Conservation (phyloP, 2,797 vertebrate genomes). For the Holocentrus rufus region DNA sequence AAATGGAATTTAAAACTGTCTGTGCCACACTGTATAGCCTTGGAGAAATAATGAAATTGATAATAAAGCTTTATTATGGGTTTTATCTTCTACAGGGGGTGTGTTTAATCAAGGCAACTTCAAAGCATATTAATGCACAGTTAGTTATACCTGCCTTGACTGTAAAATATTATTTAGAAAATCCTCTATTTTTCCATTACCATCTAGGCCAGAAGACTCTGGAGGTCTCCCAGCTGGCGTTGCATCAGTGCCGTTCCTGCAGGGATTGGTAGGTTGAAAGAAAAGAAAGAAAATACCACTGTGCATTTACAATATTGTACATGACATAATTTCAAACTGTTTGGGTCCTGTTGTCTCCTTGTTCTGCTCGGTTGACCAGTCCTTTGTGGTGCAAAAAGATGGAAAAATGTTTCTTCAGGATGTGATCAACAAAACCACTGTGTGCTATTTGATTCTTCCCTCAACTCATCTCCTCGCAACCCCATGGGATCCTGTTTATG, state of each 20-base stretch:
- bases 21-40: neutral
- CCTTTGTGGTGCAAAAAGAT: constrained; percentile 69
- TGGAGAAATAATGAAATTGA: too few species aligned
- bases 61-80: too few species aligned
- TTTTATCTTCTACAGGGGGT: neutral
- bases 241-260: constrained; percentile 62
- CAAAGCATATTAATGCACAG: neutral
- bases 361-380: constrained; percentile 49
- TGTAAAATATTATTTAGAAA: neutral
- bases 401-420: constrained; percentile 71
- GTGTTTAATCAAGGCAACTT: neutral
- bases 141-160: neutral
- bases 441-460: constrained; percentile 65
- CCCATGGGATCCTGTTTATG: constrained; percentile 67
- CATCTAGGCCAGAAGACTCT: constrained; percentile 57
- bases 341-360: neutral
- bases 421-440: constrained; percentile 48
- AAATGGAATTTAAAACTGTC: neutral
- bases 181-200: constrained; percentile 5
- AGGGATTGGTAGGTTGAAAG: constrained; percentile 59
- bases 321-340: neutral
- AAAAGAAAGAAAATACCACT: neutral
- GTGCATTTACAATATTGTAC: neutral
- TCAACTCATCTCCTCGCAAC: constrained; percentile 52
- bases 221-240: constrained; percentile 42